A percentile compares a stretch with the other conserved stretches of the same genome.
Evolutionary conservation across 2,888 invertebrate genomes (phyloP).

Genomic region (Calephelis perditalis): DNA sequence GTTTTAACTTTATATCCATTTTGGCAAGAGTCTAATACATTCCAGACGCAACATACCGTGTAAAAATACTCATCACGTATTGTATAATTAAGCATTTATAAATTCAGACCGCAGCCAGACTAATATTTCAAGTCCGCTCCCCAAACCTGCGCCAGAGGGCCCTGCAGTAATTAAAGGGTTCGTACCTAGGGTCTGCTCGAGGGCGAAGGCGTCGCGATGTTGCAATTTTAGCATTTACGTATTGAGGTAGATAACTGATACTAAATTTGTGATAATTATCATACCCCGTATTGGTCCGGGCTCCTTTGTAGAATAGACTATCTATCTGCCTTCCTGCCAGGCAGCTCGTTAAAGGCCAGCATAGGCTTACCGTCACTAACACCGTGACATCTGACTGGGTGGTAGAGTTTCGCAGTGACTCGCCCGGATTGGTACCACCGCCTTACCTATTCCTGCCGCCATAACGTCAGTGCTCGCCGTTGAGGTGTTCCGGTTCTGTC

Average conservation of each 20-base stretch:
- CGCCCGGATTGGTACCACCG: no score
- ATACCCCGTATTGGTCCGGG: no score
- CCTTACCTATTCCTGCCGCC: no score
- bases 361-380: no score
- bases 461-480: no score
- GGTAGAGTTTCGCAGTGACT: no score
- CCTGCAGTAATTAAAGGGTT: conserved; percentile 30
- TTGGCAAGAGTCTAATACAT: not conserved
- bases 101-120: conserved; percentile 26
- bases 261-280: no score
- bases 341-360: no score
- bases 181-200: conserved; percentile 11
- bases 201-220: conserved; percentile 8
- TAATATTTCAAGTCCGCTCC: conserved; percentile 31
- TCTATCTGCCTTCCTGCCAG: no score
- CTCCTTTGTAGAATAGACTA: no score
- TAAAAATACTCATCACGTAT: conserved; percentile 8
- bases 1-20: not conserved
- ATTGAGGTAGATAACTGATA: not conserved
- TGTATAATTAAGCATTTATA: conserved; percentile 11
- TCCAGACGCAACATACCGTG: not conserved
- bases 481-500: no score
- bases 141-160: conserved; percentile 27
- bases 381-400: no score
- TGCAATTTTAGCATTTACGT: not conserved